Conservation (phyloP, 2,113 vertebrate species). For the Numida meleagris region DNA sequence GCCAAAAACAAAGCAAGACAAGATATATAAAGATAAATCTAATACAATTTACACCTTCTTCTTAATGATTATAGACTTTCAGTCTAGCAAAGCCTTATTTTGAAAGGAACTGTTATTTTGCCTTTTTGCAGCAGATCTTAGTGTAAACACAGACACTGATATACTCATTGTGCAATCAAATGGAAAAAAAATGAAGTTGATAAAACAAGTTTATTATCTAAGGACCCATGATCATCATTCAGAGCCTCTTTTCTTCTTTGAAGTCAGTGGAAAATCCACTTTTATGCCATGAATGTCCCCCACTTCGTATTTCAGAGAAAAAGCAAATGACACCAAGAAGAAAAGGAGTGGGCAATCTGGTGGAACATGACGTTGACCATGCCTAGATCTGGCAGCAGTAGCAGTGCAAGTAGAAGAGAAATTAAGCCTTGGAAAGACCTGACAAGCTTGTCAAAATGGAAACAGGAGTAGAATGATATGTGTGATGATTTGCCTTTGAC, state of each 20-base stretch:
- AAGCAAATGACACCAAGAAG: background rate
- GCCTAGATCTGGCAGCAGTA: background rate
- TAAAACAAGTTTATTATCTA: slow-evolving; percentile 64
- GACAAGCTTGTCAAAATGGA: slow-evolving; percentile 20
- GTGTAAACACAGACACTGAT: slow-evolving; percentile 51
- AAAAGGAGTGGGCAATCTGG: background rate
- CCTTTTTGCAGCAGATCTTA: slow-evolving; percentile 29
- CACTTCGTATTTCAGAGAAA: background rate
- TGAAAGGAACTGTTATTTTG: slow-evolving; percentile 36
- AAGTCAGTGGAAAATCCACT: slow-evolving; percentile 45
- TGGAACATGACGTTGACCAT: background rate
- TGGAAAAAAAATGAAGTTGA: slow-evolving; percentile 38
- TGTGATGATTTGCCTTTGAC: slow-evolving; percentile 55
- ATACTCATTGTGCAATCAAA: slow-evolving; percentile 47
- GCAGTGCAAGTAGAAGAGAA: background rate
- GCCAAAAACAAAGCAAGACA: background rate
- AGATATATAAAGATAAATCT: slow-evolving; percentile 17
- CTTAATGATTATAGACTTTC: slow-evolving; percentile 30
- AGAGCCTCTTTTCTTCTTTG: slow-evolving; percentile 47
- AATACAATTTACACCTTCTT: background rate
- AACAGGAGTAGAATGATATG: slow-evolving; percentile 15
- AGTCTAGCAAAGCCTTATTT: slow-evolving; percentile 1
- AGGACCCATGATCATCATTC: slow-evolving; percentile 17
- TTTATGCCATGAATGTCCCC: background rate
- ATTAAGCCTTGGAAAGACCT: background rate